Evolutionary conservation across 2,888 invertebrate species (phyloP).

Genomic region (Tolmerus cingulatus): DNA sequence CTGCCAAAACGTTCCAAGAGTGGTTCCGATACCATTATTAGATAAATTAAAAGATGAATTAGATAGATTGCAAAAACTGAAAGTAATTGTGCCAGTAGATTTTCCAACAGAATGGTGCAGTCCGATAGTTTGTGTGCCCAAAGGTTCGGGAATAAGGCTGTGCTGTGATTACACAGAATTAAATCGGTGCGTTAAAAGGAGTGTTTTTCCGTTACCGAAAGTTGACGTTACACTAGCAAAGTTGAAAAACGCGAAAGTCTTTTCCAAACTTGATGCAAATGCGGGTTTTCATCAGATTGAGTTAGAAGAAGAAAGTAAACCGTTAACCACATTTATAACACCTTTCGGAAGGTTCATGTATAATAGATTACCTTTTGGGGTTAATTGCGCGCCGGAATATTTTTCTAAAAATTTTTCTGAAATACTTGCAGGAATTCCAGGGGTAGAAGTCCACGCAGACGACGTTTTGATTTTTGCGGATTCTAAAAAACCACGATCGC

Average conservation of each 20-base stretch:
- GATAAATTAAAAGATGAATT: background rate
- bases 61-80: background rate
- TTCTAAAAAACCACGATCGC: conserved; percentile 26
- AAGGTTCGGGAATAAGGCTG: background rate
- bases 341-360: conserved; percentile 47
- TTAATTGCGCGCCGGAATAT: conserved; percentile 43
- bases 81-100: background rate
- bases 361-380: conserved; percentile 43
- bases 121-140: background rate
- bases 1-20: background rate
- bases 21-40: background rate
- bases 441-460: conserved; percentile 45
- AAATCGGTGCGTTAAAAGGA: conserved; percentile 53
- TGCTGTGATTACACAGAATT: conserved; percentile 31
- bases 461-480: conserved; percentile 44
- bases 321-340: conserved; percentile 41
- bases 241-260: conserved; percentile 49
- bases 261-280: conserved; percentile 55
- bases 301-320: background rate
- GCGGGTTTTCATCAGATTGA: conserved; percentile 44
- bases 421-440: conserved; percentile 26
- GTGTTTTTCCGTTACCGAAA: conserved; percentile 50
- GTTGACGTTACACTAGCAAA: conserved; percentile 49
- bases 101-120: background rate
- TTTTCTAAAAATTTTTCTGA: conserved; percentile 38